Base-by-base conservation (phyloP, 2,888 invertebrate species). In the Sturmia bella region DNA sequence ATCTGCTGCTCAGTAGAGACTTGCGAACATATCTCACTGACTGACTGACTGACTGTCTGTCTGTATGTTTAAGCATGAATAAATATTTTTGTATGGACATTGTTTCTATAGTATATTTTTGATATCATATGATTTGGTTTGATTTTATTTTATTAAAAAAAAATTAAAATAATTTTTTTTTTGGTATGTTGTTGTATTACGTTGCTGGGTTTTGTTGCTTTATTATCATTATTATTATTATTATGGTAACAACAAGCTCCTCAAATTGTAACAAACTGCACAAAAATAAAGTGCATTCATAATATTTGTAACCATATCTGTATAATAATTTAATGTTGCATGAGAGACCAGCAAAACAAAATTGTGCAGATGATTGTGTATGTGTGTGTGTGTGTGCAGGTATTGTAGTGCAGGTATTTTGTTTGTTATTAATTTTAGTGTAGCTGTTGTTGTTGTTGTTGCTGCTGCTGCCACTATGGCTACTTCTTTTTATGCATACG, bases 241-340 rank as follows among this genome's bases (percentile, higher is more conserved):
- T 80, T 82, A 78, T 78, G 82, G 82, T 72, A 78, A 70, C 82
- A 82, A 78, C 82, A 78, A 78, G 78, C 74, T 82, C 64, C 74
- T 78, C 78, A 70, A 75, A 82, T 78, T 82, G 82, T 82, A 82
- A 82, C 78, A 78, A 81, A 68, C 72, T 50, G 3, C 70, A 63
- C 63, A 63, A 56, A 78, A 45, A 54, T 56, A 75, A 77, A 80
- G 78, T 82, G 78, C 78, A 82, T 82, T 82, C 82, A 82, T 82
- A 78, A 82, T 78, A 74, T 82, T 82, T 82, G 74, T 78, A 82
- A 74, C 82, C 82, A 82, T 82, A 82, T 82, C 78, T 75, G 78
- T 82, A 82, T 75, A 82, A 78, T 82, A 82, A 82, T 78, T 78
- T 82, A 82, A 82, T 82, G 78, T 82, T 82, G 82, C 80, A 80